Evolutionary conservation across 2,888 invertebrate species (phyloP), one percentile per base, ranked within the genome.

Genomic region (Monochamus alternatus): DNA sequence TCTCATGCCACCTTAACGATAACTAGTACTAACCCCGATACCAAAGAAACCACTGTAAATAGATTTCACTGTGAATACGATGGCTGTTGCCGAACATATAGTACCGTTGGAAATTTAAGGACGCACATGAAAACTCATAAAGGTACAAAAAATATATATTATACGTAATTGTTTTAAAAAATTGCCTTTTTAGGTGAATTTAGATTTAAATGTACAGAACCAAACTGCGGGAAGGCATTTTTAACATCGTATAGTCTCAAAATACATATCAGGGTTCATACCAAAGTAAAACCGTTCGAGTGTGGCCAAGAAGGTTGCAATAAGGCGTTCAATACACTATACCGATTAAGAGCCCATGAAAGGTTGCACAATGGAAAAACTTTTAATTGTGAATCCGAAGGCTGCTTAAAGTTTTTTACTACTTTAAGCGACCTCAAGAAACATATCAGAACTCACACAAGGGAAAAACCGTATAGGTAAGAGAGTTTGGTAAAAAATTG

Each of bases 41-140:
- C 79, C 67, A 81, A 81, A 78, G 91, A 91, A 82, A 90, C 90
- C 67, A 91, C 91, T 84, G 90, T 92, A 58, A 93, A 93, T 83
- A 91, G 96, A 83, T 97, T 95, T 88, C 93, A 92, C 85, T 98
- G 98, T 90, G 95, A 97, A 89, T 97, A 95, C 89, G 94, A 95
- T 78, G 96, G 96, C 14, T 98, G 98, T 88, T 91, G 92, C 79
- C 91, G 97, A 83, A 96, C 96, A 73, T 98, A 98, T 89, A 97
- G 97, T 87, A 98, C 98, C 5, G 94, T 96, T 82, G 98, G 98
- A 69, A 98, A 98, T 90, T 91, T 98, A 81, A 93, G 97, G 86
- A 98, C 98, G 77, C 98, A 98, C 90, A 94, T 97, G 92, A 98
- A 98, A 91, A 97, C 97, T 74, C 98, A 98, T 87, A 96, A 95